Evolutionary conservation across 1,140 invertebrate genomes (phyloP), one percentile per base, ranked within the genome.

Genomic region (Thrips palmi): DNA sequence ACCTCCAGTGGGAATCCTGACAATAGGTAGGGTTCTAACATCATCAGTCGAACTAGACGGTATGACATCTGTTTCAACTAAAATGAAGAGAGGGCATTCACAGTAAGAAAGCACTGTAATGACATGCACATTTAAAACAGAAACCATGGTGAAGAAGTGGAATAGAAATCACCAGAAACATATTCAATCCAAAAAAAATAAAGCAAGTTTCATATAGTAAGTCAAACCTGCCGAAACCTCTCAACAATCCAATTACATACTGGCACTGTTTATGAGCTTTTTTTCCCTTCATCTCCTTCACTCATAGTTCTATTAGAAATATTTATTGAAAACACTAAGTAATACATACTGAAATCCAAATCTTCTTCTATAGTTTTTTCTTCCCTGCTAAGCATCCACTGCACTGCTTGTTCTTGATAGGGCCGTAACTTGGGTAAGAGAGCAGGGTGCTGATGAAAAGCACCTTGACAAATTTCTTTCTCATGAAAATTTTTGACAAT

Each of bases 381-480:
- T 57, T 77, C 74, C 40, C 62, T 54, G 11, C 51, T 38, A 2
- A 80, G 43, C 74, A 83, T 78, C 78, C 78, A 83, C 22, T 49
- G 47, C 0, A 82, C 71, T 31, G 74, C 74, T 24, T 61, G 45
- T 45, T 59, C 51, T 52, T 82, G 78, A 52, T 82, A 82, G 4
- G 60, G 58, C 37, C 77, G 54, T n/a, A 82, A 51, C 29, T 45
- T 50, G 14, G 63, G 58, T 14, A 38, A 30, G 25, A 47, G 19
- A 3, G 12, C 1, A n/a, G 2, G 2, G 31, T 41, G 33, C 17
- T 41, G 40, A 28, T n/a, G n/a, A n/a, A n/a, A n/a, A n/a, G n/a
- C n/a, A n/a, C n/a, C n/a, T n/a, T n/a, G n/a, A n/a, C n/a, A n/a
- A n/a, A n/a, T n/a, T n/a, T n/a, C n/a, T n/a, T n/a, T n/a, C n/a